A percentile compares a stretch with the other conserved stretches of the same genome.
Evolutionary conservation across 35 echinoderm and acorn worm species (phyloP).

Genomic region (Lytechinus variegatus): DNA sequence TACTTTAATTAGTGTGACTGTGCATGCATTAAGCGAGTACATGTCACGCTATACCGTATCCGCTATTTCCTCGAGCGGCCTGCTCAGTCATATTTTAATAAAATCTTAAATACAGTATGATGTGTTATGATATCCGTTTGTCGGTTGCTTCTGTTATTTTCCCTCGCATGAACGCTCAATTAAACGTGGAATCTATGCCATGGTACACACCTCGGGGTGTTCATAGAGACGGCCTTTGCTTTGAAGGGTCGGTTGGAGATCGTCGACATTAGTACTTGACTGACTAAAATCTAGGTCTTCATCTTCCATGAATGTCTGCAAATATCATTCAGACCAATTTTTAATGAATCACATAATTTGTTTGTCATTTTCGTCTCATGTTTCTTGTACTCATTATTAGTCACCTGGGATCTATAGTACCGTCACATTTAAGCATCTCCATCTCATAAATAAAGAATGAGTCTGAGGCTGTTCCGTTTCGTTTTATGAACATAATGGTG

Average conservation of each 20-base stretch:
- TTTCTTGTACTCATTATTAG: too few species aligned
- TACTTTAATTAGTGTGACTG: too few species aligned
- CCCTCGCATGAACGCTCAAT: not conserved
- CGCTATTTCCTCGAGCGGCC: not conserved
- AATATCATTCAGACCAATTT: not conserved
- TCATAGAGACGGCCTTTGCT: not conserved
- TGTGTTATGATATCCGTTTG: not conserved
- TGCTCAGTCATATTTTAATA: not conserved
- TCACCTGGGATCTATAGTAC: too few species aligned
- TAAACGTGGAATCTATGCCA: not conserved
- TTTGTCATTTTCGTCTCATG: not conserved
- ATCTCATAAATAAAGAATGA: too few species aligned
- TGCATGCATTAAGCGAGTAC: not conserved
- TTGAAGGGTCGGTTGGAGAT: not conserved
- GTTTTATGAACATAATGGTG: too few species aligned
- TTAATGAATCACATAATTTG: not conserved
- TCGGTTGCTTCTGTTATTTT: not conserved
- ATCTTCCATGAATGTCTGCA: not conserved
- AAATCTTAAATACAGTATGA: not conserved
- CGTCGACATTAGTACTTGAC: not conserved
- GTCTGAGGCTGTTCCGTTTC: too few species aligned
- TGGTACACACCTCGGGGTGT: not conserved
- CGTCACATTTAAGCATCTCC: too few species aligned
- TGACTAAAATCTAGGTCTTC: not conserved
- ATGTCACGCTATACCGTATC: not conserved